These are phyloP conservation scores for Lerema accius DNA, from an alignment of 1,140 invertebrate species.

Conservation along the genomic window DNA sequence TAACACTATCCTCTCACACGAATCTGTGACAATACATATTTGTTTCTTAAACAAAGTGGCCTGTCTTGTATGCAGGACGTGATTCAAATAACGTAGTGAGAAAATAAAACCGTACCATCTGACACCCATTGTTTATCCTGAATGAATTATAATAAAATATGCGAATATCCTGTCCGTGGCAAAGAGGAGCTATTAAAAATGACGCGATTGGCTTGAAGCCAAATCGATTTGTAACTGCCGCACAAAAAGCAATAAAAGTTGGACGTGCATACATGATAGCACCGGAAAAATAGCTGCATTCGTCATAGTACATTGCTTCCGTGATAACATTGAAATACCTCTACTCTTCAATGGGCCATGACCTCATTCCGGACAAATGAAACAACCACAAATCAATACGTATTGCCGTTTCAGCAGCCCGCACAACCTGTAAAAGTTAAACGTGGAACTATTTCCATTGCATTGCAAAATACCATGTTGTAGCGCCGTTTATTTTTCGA, in stretches of 20 bases:
- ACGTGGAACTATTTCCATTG: constrained; percentile 13
- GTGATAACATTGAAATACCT: constrained; percentile 52
- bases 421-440: constrained; percentile 29
- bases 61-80: constrained; percentile 2
- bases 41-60: background rate
- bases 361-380: constrained; percentile 31
- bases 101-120: constrained; percentile 4
- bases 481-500: background rate
- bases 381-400: constrained; percentile 31
- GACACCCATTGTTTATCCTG: constrained; percentile 34
- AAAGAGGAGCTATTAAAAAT: constrained; percentile 73
- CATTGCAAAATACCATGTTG: constrained; percentile 13
- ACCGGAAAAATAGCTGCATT: constrained; percentile 68
- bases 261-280: constrained; percentile 73
- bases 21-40: background rate
- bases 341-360: constrained; percentile 35
- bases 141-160: constrained; percentile 50
- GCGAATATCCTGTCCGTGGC: constrained; percentile 53
- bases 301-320: constrained; percentile 59
- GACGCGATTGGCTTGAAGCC: constrained; percentile 72
- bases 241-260: constrained; percentile 77
- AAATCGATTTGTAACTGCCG: constrained; percentile 78
- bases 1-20: no score
- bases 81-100: background rate
- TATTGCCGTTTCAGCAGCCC: constrained; percentile 26